Percentiles rank a stretch among this genome's conserved stretches.
phyloP scores from a whole-genome alignment of 2,888 invertebrate species.

The Gymnocheta viridis region DNA sequence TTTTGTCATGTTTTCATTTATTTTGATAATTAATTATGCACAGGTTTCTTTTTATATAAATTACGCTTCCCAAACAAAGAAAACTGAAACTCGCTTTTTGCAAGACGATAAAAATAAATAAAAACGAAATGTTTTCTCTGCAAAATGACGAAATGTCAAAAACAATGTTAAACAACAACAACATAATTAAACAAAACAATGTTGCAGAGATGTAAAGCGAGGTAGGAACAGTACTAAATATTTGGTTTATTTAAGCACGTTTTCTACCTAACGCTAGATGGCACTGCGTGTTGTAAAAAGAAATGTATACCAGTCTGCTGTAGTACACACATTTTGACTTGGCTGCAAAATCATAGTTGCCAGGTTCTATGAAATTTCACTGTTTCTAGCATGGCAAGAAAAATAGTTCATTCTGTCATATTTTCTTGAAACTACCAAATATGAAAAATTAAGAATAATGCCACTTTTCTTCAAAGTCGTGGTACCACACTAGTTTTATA shows the following conservation, averaged over 20 bases:
- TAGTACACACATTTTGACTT: no score
- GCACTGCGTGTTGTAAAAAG: neutral
- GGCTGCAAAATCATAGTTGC: no score
- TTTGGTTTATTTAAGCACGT: neutral
- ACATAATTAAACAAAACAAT: neutral
- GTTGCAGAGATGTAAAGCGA: neutral
- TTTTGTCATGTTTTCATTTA: neutral
- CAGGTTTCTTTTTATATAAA: neutral
- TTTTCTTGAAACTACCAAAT: no score
- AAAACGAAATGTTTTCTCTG: neutral
- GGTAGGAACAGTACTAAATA: neutral
- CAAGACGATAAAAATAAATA: neutral
- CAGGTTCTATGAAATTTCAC: no score
- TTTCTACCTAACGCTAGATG: neutral
- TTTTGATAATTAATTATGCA: neutral
- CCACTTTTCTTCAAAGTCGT: no score
- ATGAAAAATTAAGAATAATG: no score
- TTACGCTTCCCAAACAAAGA: neutral
- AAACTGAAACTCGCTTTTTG: constrained; percentile 1
- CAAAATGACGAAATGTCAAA: neutral
- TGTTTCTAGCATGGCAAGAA: no score
- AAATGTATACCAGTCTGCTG: no score
- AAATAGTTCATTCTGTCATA: no score
- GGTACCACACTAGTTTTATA: no score
- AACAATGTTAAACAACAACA: neutral